A percentile compares a stretch with the other conserved stretches of the same genome.
These are phyloP conservation scores for Pyrrhosoma nymphula DNA, from an alignment of 2,888 invertebrate species.

Conservation along the genomic window DNA sequence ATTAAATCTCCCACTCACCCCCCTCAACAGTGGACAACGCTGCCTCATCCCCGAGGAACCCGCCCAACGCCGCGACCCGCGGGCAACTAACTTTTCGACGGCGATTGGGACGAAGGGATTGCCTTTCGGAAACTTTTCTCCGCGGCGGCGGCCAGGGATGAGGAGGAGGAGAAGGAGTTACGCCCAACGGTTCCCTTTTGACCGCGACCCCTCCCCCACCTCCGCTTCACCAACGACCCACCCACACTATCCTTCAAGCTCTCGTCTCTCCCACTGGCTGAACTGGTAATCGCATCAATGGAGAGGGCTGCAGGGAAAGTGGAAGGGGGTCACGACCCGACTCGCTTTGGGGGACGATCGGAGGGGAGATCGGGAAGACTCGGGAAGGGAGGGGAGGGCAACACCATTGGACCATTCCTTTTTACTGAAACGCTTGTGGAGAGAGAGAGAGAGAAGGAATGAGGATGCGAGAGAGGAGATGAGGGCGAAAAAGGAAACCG, in stretches of 20 bases:
- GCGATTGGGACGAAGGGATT: conserved; percentile 9
- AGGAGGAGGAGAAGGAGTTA: too few relatives aligned
- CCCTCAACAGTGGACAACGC: not conserved
- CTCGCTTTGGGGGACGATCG: not conserved
- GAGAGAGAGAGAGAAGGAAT: not conserved
- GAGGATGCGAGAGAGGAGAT: not conserved
- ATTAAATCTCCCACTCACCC: not conserved
- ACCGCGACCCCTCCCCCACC: not conserved
- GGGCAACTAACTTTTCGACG: not conserved
- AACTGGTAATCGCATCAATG: not conserved
- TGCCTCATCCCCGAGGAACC: not conserved
- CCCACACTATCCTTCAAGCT: not conserved
- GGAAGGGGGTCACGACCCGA: not conserved
- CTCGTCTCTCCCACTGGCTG: not conserved
- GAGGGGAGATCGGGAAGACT: not conserved
- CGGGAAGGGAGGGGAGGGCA: not conserved
- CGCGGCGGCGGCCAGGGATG: too few relatives aligned
- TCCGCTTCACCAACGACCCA: not conserved
- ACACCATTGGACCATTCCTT: not conserved
- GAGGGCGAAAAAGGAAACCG: not conserved
- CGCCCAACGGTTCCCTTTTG: not conserved
- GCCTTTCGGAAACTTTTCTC: not conserved
- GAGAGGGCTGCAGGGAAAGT: not conserved
- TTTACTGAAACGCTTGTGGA: not conserved
- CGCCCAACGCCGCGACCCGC: not conserved